Conservation (phyloP, 2,888 invertebrate genomes). For the Neocrepidodera transversa region DNA sequence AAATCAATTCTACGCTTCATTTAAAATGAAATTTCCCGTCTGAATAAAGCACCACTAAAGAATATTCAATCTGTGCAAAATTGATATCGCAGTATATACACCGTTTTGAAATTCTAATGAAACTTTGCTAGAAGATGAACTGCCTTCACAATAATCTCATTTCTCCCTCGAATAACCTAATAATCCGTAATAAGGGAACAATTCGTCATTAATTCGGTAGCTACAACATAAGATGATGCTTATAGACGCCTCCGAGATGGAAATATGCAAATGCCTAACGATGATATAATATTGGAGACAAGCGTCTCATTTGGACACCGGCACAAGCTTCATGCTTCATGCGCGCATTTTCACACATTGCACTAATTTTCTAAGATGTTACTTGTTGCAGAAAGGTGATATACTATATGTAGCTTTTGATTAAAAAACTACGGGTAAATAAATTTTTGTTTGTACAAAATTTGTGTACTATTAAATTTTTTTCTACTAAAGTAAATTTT, state of each 20-base stretch:
- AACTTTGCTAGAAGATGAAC: constrained; percentile 43
- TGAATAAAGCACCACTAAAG: constrained; percentile 5
- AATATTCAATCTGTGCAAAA: constrained; percentile 26
- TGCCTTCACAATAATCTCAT: constrained; percentile 46
- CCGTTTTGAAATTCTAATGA: constrained; percentile 45
- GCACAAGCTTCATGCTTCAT: constrained; percentile 4
- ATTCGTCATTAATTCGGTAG: constrained; percentile 51
- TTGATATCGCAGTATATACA: constrained; percentile 32
- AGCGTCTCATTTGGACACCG: constrained; percentile 50
- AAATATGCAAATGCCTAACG: constrained; percentile 50
- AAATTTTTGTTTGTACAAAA: no score
- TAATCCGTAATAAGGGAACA: constrained; percentile 52
- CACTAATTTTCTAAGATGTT: constrained; percentile 40
- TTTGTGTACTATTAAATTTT: no score
- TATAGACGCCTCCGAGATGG: constrained; percentile 40
- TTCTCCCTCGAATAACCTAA: constrained; percentile 49
- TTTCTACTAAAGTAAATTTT: no score
- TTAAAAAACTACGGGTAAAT: no score
- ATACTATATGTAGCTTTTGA: no score
- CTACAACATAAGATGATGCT: constrained; percentile 43
- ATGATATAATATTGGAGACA: constrained; percentile 50
- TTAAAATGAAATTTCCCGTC: constrained; percentile 8
- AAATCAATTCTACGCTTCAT: constrained; percentile 5
- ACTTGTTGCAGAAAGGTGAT: neutral
- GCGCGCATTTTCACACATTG: constrained; percentile 46